These are phyloP conservation scores for Eupithecia centaureata DNA, from an alignment of 2,888 invertebrate genomes.

Conservation along the genomic window DNA sequence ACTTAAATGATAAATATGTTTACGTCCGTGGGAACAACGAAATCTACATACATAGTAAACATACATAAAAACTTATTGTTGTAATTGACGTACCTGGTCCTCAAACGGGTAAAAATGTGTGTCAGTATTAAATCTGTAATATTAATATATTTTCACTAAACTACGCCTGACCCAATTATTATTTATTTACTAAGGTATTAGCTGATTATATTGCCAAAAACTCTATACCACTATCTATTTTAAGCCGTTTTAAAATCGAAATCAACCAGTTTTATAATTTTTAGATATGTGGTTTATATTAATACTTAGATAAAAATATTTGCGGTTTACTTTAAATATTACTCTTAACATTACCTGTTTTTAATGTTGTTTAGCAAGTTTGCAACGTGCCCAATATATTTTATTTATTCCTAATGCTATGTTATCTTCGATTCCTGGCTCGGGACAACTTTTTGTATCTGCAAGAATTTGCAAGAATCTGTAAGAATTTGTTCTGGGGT, in stretches of 20 bases:
- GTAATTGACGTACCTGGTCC: no score
- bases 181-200: no score
- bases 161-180: no score
- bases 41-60: neutral
- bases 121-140: neutral
- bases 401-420: neutral
- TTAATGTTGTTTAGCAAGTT: slow-evolving; percentile 1
- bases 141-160: neutral
- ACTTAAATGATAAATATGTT: neutral
- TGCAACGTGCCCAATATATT: neutral
- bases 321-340: neutral
- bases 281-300: neutral
- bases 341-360: neutral
- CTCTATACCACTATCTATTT: neutral
- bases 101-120: no score
- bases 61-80: neutral
- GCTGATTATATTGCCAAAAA: neutral
- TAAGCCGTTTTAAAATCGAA: neutral
- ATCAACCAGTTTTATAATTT: neutral
- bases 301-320: neutral
- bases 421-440: neutral
- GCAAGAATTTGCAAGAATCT: no score
- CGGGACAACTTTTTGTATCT: no score
- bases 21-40: neutral
- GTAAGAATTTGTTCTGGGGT: no score